Evolutionary conservation across 2,888 invertebrate genomes (phyloP), one percentile per base, ranked within the genome.

Genomic region (Sussaba pulchella): DNA sequence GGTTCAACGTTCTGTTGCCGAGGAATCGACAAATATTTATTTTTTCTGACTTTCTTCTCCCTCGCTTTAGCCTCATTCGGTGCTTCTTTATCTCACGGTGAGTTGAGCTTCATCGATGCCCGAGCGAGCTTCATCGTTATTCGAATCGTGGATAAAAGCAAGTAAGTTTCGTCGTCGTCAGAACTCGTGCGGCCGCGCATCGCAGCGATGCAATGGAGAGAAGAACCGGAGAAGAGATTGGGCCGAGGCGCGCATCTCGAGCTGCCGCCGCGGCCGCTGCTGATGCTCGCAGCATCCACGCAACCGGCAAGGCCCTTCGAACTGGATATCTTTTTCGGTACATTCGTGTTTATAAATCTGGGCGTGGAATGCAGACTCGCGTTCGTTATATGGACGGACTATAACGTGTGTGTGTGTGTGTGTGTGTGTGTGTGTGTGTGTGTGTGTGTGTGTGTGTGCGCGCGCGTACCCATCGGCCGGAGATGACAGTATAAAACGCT

Each of bases 271-370:
- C 8, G 12, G 67, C 39, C 31, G 47, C 63, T 39, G 63, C 63
- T 21, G 61, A 0, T 61, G 61, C 9, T 24, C 9, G 19, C 39
- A 12, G 41, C 63, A n/a, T 50, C 71, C 61, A 19, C 41, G 43
- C 41, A 64, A 31, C 41, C 57, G n/a, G 43, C 57, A 6, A 21
- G 31, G 36, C 74, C 79, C 76, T 70, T 64, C 77, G 73, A 77
- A 81, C 81, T 81, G 81, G 78, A 81, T 78, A 81, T 81, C 81
- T 81, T 78, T 81, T 81, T 81, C 81, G 81, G 81, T 78, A 81
- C 81, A 81, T 81, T 78, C 81, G 81, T 81, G 78, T 81, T 81
- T 81, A 78, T 81, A 81, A 81, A 81, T 81, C 74, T 81, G 77
- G 74, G 73, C 81, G 81, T 81, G 81, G 81, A 81, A 81, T 81